Percentiles rank a stretch among this genome's conserved stretches.
Evolutionary conservation across 2,888 invertebrate genomes (phyloP).

Genomic region (Homarus gammarus): DNA sequence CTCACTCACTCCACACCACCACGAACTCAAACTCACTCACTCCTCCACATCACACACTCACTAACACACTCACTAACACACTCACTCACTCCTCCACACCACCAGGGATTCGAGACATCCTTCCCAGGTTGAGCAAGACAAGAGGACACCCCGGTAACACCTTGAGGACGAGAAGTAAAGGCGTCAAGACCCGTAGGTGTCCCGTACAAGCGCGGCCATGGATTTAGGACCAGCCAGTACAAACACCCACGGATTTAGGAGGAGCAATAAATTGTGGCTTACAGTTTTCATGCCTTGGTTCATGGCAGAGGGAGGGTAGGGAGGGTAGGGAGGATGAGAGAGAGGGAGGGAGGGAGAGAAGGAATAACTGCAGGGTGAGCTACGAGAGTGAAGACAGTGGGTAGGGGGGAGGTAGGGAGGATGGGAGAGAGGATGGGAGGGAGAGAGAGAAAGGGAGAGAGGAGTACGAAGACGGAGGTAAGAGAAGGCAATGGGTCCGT

Average conservation of each 20-base stretch:
- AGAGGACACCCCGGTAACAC: not conserved
- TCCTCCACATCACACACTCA: too few relatives aligned
- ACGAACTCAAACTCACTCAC: too few relatives aligned
- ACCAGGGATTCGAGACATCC: too few relatives aligned
- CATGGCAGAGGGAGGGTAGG: not conserved
- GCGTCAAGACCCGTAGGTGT: too few relatives aligned
- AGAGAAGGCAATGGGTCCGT: not conserved
- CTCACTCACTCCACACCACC: too few relatives aligned
- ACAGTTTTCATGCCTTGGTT: conserved; percentile 1
- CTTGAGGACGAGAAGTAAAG: too few relatives aligned
- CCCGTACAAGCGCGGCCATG: not conserved
- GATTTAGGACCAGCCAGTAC: not conserved
- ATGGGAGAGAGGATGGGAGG: not conserved
- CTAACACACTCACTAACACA: too few relatives aligned
- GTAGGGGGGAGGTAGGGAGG: not conserved
- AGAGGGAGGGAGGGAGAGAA: too few relatives aligned
- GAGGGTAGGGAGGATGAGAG: not conserved
- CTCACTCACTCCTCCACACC: too few relatives aligned
- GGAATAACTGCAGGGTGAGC: not conserved
- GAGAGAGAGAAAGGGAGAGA: not conserved
- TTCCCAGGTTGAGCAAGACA: too few relatives aligned
- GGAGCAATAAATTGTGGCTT: conserved; percentile 4
- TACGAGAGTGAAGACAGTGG: too few relatives aligned
- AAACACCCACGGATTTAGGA: not conserved
- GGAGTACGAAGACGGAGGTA: not conserved